A percentile compares a stretch with the other conserved stretches of the same genome.
These are phyloP conservation scores for Parascotia fuliginaria DNA, from an alignment of 2,888 invertebrate species.

Conservation along the genomic window DNA sequence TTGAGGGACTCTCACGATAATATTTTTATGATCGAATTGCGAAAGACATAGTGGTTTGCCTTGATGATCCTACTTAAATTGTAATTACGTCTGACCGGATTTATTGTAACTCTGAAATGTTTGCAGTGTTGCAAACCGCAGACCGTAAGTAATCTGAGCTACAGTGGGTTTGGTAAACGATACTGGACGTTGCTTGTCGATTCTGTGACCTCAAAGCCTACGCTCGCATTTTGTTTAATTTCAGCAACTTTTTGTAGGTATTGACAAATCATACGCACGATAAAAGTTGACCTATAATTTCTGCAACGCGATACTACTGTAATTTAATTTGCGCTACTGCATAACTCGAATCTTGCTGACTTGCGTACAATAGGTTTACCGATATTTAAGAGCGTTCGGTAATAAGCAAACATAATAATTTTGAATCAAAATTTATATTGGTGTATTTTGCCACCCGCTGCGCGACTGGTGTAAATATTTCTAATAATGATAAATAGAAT, in stretches of 20 bases:
- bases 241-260: conserved; percentile 56
- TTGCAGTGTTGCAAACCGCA: conserved; percentile 50
- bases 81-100: conserved; percentile 16
- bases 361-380: not conserved
- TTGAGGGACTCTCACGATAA: conserved; percentile 34
- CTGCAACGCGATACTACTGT: conserved; percentile 21
- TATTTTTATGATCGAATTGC: conserved; percentile 33
- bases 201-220: conserved; percentile 49
- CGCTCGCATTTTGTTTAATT: conserved; percentile 50
- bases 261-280: conserved; percentile 45
- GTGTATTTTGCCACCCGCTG: no score
- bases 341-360: conserved; percentile 10
- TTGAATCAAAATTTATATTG: no score
- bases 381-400: not conserved
- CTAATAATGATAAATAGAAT: no score
- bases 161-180: conserved; percentile 54
- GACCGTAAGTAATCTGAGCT: conserved; percentile 48
- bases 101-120: conserved; percentile 13
- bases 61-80: conserved; percentile 36
- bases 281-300: conserved; percentile 19
- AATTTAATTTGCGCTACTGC: conserved; percentile 22
- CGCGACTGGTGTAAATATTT: no score
- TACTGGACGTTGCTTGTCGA: conserved; percentile 43
- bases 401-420: no score
- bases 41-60: conserved; percentile 23